Percentiles rank a stretch among this genome's conserved stretches.
Evolutionary conservation across 1,140 invertebrate species (phyloP).

Genomic region (Drosophila neocordata): DNA sequence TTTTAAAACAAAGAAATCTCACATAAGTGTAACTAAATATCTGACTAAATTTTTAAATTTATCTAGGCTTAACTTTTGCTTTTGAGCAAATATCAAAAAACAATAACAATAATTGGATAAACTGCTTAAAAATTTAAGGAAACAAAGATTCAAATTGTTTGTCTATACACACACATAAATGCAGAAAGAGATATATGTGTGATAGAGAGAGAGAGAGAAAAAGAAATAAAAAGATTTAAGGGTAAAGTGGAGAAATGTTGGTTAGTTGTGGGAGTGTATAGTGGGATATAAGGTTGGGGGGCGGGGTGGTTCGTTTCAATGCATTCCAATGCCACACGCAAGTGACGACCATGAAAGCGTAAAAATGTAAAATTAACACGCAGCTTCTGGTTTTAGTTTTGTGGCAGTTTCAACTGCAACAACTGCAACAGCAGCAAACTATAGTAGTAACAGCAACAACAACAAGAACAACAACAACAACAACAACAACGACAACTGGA

Average conservation of each 20-base stretch:
- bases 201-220: background rate
- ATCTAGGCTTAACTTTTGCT: no score
- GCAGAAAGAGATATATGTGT: background rate
- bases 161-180: conserved; percentile 18
- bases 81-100: background rate
- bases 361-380: conserved; percentile 81
- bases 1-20: no score
- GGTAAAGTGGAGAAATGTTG: background rate
- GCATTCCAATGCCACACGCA: conserved; percentile 73
- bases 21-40: no score
- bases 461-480: conserved; percentile 22
- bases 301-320: conserved; percentile 7
- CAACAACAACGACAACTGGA: conserved; percentile 46
- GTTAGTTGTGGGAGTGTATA: background rate
- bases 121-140: conserved; percentile 76
- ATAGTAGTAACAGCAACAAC: background rate
- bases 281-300: no score
- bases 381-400: conserved; percentile 81
- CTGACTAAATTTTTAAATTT: no score
- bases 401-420: conserved; percentile 46
- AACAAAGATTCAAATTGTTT: conserved; percentile 71
- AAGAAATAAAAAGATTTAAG: background rate
- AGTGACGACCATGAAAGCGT: conserved; percentile 79
- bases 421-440: conserved; percentile 1
- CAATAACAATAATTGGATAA: conserved; percentile 55